phyloP scores from a whole-genome alignment of 2,888 invertebrate genomes.

The Fissipunctia ypsillon region DNA sequence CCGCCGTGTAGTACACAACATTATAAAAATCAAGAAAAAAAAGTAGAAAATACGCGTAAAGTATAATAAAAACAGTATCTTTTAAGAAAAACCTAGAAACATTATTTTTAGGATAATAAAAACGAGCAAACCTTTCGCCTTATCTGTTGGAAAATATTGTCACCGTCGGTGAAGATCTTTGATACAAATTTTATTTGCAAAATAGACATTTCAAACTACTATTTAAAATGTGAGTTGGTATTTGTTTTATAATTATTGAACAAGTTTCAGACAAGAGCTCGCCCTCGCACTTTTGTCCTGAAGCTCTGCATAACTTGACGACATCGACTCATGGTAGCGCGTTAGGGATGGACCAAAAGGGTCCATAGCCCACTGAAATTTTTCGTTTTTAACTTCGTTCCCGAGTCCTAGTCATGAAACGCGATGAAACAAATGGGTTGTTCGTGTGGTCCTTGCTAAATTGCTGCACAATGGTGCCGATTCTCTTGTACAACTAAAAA shows the following conservation, averaged over 20 bases:
- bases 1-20: conserved; percentile 38
- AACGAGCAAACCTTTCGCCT: conserved; percentile 8
- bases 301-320: background rate
- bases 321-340: background rate
- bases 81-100: conserved; percentile 51
- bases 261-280: background rate
- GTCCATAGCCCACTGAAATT: background rate
- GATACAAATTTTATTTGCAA: conserved; percentile 32
- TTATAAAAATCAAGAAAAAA: conserved; percentile 48
- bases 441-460: background rate
- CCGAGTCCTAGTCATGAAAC: no score
- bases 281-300: background rate
- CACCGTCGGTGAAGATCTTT: conserved; percentile 43
- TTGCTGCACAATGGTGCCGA: no score
- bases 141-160: conserved; percentile 19
- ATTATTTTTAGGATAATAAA: conserved; percentile 15
- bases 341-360: no score
- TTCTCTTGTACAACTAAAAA: no score
- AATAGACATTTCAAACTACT: conserved; percentile 32
- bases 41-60: conserved; percentile 51
- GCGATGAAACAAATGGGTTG: background rate
- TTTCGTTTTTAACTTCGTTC: no score
- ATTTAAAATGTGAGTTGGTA: conserved; percentile 44
- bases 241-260: no score
- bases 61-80: conserved; percentile 45